A percentile compares a stretch with the other conserved stretches of the same genome.
These are phyloP conservation scores for Oreotrochilus melanogaster DNA, from an alignment of 2,113 vertebrate species.

Conservation along the genomic window DNA sequence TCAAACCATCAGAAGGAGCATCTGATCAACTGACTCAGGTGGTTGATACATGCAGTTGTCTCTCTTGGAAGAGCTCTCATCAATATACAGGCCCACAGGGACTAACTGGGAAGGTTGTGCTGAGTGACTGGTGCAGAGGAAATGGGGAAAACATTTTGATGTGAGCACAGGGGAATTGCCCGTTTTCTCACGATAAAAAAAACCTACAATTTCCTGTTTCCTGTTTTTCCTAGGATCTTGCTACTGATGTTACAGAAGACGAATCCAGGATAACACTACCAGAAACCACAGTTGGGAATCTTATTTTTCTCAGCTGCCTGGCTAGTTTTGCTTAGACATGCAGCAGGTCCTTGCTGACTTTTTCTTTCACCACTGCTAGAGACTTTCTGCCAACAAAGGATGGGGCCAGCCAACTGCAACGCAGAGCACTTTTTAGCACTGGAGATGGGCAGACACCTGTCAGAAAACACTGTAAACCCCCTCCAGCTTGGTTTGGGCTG, in stretches of 20 bases:
- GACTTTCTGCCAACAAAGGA: not conserved
- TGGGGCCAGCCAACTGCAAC: not conserved
- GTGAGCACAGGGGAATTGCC: not conserved
- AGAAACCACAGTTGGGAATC: not conserved
- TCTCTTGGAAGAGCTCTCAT: not conserved
- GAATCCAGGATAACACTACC: not conserved
- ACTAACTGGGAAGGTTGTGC: not conserved
- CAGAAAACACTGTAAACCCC: not conserved
- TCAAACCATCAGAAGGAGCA: not conserved
- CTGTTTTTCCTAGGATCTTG: not conserved
- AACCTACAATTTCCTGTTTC: not conserved
- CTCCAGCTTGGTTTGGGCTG: not conserved
- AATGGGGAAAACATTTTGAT: not conserved
- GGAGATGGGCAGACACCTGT: not conserved
- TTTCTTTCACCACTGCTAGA: not conserved
- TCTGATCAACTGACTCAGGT: not conserved
- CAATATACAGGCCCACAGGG: not conserved
- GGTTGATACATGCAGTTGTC: accelerated
- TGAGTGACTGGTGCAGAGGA: not conserved
- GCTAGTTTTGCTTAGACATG: not conserved
- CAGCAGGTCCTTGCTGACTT: not conserved
- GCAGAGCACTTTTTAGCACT: not conserved
- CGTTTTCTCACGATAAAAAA: not conserved
- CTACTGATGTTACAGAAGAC: not conserved
- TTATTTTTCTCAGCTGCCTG: not conserved